Conservation (phyloP, 2,113 vertebrate species). For the Phrynosoma platyrhinos region DNA sequence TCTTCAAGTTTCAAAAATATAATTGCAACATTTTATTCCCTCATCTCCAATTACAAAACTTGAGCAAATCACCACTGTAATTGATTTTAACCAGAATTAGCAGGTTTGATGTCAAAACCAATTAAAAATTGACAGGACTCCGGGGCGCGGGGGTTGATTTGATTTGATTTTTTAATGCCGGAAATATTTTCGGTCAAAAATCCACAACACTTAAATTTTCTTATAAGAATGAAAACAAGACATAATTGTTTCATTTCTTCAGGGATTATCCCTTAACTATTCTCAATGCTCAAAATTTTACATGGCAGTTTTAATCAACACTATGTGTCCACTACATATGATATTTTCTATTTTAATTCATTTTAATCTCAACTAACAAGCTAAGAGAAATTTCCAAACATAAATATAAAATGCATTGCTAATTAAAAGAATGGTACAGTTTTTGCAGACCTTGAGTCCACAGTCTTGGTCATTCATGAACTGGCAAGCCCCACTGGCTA, state of each 20-base stretch:
- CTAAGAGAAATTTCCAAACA: constrained; percentile 14
- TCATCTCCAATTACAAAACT: neutral
- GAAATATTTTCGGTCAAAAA: neutral
- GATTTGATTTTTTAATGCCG: too few species aligned
- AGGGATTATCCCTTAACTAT: neutral
- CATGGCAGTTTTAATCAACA: constrained; percentile 18
- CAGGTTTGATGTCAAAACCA: neutral
- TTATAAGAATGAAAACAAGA: neutral
- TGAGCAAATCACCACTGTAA: neutral
- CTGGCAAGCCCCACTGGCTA: too few species aligned
- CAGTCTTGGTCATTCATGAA: too few species aligned
- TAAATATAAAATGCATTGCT: constrained; percentile 27
- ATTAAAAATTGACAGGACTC: neutral
- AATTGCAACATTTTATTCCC: neutral
- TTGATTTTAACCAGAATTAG: neutral
- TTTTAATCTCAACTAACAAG: constrained; percentile 27
- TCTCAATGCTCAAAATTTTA: neutral
- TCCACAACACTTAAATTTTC: neutral
- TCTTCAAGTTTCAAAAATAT: neutral
- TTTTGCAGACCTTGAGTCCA: too few species aligned
- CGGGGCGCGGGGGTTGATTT: too few species aligned
- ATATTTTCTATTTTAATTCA: constrained; percentile 1
- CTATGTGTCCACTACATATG: neutral
- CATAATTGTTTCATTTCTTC: neutral
- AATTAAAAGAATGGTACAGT: constrained; percentile 9